phyloP scores from a whole-genome alignment of 2,888 invertebrate species.

The Eueremaeus valkanovi region DNA sequence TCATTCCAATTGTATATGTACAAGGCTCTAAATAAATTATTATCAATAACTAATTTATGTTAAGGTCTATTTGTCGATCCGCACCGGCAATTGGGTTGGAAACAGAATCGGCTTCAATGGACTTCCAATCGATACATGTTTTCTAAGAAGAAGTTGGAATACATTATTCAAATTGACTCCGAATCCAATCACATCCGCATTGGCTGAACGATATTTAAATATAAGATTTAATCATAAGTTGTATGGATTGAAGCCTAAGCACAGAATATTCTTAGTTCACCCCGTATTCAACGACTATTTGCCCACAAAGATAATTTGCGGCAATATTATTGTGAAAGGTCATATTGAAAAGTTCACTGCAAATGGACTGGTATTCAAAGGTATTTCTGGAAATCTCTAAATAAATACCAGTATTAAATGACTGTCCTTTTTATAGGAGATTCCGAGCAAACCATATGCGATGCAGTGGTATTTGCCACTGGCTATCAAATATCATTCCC shows the following conservation, averaged over 20 bases:
- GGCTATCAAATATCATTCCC: slow-evolving; percentile 53
- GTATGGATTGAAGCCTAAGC: slow-evolving; percentile 53
- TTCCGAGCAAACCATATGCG: slow-evolving; percentile 43
- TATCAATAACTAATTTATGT: slow-evolving; percentile 43
- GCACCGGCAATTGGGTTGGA: slow-evolving; percentile 56
- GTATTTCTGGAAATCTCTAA: slow-evolving; percentile 51
- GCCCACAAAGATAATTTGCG: slow-evolving; percentile 54
- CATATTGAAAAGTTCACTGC: slow-evolving; percentile 50
- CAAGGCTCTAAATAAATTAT: too few relatives aligned
- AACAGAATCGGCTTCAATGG: slow-evolving; percentile 50
- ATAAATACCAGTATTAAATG: slow-evolving; percentile 43
- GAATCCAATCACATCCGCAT: slow-evolving; percentile 50
- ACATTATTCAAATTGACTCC: slow-evolving; percentile 49
- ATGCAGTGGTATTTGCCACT: slow-evolving; percentile 52
- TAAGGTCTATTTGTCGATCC: slow-evolving; percentile 52
- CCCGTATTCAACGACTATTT: slow-evolving; percentile 54
- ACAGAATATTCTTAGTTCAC: slow-evolving; percentile 50
- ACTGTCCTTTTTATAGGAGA: too few relatives aligned
- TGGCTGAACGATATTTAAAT: slow-evolving; percentile 48
- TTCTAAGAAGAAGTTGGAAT: slow-evolving; percentile 38
- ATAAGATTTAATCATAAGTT: slow-evolving; percentile 52
- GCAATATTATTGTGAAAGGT: slow-evolving; percentile 52
- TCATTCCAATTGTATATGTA: too few relatives aligned
- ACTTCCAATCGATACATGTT: not conserved
- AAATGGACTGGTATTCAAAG: slow-evolving; percentile 50